Evolutionary conservation across 2,888 invertebrate species (phyloP).

Genomic region (Odontothrips loti): DNA sequence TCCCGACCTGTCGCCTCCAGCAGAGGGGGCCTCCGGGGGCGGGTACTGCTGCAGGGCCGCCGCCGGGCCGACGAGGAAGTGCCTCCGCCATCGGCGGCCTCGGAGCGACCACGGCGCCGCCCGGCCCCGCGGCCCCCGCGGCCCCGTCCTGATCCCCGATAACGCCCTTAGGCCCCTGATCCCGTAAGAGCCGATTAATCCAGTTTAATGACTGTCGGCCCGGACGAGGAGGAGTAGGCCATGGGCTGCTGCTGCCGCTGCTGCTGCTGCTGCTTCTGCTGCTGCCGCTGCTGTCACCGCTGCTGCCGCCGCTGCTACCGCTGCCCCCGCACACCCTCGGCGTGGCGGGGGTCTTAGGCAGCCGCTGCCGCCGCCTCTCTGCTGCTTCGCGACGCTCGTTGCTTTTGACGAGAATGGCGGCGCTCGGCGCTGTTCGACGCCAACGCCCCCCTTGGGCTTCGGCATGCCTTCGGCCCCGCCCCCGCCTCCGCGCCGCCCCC

Average conservation of each 20-base stretch:
- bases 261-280: no score
- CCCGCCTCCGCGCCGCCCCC: background rate
- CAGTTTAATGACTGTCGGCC: background rate
- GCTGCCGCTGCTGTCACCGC: no score
- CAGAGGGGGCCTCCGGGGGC: background rate
- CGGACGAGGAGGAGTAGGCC: background rate
- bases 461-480: background rate
- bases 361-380: no score
- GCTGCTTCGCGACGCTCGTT: background rate
- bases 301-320: no score
- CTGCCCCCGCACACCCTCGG: no score
- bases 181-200: constrained; percentile 15
- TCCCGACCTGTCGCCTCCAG: background rate
- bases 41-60: background rate
- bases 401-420: background rate
- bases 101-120: background rate
- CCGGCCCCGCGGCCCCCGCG: background rate
- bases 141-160: background rate
- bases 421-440: background rate
- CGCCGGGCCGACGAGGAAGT: background rate
- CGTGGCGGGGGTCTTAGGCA: no score
- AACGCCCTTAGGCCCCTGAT: background rate
- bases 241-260: background rate
- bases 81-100: background rate
- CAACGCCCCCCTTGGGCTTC: background rate